Percentiles rank a stretch among this genome's conserved stretches.
Evolutionary conservation across 2,888 invertebrate species (phyloP).

Genomic region (Hylaea fasciaria): DNA sequence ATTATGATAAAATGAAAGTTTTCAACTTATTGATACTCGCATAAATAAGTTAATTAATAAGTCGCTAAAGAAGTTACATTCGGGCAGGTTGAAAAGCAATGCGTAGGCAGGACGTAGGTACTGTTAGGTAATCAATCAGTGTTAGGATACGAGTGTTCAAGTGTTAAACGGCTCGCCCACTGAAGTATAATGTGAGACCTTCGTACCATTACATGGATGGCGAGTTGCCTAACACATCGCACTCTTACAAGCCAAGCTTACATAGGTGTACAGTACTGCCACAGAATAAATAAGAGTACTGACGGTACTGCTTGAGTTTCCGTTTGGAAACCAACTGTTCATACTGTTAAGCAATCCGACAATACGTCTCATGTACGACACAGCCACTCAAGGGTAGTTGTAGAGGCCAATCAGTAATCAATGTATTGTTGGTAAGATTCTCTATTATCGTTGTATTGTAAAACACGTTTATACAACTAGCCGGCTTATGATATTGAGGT

Average conservation of each 20-base stretch:
- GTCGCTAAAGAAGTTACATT: background rate
- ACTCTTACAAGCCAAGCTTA: constrained; percentile 58
- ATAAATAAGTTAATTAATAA: background rate
- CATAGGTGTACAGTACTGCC: constrained; percentile 35
- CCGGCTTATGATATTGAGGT: constrained; percentile 8
- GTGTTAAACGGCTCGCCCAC: constrained; percentile 52
- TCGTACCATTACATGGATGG: constrained; percentile 70
- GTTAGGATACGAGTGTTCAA: constrained; percentile 39
- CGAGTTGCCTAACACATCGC: constrained; percentile 64
- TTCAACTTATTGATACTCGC: background rate
- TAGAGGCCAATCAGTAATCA: constrained; percentile 46
- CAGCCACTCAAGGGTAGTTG: constrained; percentile 48
- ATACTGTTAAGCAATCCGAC: constrained; percentile 63
- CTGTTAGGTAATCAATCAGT: constrained; percentile 31
- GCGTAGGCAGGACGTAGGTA: constrained; percentile 30
- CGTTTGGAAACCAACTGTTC: constrained; percentile 73
- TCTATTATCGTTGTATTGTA: constrained; percentile 35
- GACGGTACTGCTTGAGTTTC: constrained; percentile 60
- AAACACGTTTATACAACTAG: constrained; percentile 25
- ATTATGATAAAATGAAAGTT: background rate
- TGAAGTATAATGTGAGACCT: constrained; percentile 65
- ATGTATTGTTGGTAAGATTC: constrained; percentile 38
- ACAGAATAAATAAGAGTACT: no score
- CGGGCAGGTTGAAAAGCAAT: constrained; percentile 2
- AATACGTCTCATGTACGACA: constrained; percentile 53